Base-by-base conservation (phyloP, 2,797 vertebrate genomes). In the Tamandua tetradactyla region DNA sequence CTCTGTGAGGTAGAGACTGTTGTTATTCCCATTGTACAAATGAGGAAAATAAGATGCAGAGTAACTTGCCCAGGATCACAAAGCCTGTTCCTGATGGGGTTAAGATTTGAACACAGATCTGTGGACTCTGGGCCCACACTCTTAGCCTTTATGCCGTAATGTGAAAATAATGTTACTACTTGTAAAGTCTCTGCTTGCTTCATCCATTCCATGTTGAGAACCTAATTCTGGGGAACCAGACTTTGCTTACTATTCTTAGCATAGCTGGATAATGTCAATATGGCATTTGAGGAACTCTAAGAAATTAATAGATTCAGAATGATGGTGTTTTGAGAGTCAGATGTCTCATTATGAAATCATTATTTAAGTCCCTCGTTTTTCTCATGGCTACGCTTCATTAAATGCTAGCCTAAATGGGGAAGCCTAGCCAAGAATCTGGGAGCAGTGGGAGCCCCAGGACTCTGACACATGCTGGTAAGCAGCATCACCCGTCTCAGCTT, bases 211-310 rank as follows among this genome's bases (percentile, higher is more conserved):
- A 7, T 75, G 32, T 83, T 71, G 44, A 88, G 64, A 95, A 13
- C 40, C 35, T 61, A 69, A 49, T 30, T 69, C 3, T 22, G 32
- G 8, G 35, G 27, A 76, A 20, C 61, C 37, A 44, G 13, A 27
- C 61, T 69, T 72, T 30, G 61, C 47, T 64, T 52, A 30, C 20
- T 18, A 32, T 37, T 52, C 40, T 81, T 59, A 82, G 74, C 40
- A 81, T 85, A 82, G 40, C 52, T 32, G 9, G 74, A 13, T 44
- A 44, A 66, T 93, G 27, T 91, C 72, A 84, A 40, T 52, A 89
- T 86, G 89, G 37, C 42, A 89, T 78, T 87, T 59, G 72, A 14
- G 74, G 23, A 96, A 78, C 66, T 87, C 35, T 79, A 49, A 80
- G 74, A 74, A 89, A 84, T 66, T 32, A 81, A n/a, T 84, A 52